phyloP scores from a whole-genome alignment of 2,797 vertebrate species.

The Chelmon rostratus region DNA sequence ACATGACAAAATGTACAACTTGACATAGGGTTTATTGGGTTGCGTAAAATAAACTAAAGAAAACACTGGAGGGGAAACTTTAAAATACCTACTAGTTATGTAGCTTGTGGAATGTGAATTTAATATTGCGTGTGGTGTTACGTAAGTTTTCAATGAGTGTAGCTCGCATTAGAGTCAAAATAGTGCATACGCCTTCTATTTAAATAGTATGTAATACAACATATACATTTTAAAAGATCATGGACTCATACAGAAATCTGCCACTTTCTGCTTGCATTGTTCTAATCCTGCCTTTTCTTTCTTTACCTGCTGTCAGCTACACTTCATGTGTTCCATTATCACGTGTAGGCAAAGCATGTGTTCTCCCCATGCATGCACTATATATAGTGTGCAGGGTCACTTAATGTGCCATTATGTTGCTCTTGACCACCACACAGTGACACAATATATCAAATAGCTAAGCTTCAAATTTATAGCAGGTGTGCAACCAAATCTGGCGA shows the following conservation, averaged over 20 bases:
- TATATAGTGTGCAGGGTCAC: background rate
- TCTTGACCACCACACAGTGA: background rate
- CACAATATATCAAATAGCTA: background rate
- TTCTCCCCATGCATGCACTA: background rate
- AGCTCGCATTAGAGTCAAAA: background rate
- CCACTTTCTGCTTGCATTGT: background rate
- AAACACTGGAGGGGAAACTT: slow-evolving; percentile 36
- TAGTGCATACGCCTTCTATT: background rate
- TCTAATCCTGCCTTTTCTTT: background rate
- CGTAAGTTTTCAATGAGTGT: background rate
- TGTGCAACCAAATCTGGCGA: background rate
- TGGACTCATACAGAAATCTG: background rate
- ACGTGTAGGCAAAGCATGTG: background rate
- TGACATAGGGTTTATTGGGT: slow-evolving; percentile 57
- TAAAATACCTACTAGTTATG: slow-evolving; percentile 17
- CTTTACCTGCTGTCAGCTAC: slow-evolving; percentile 10
- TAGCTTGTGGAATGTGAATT: slow-evolving; percentile 22
- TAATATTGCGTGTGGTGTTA: background rate
- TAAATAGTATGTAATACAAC: background rate
- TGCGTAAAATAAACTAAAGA: slow-evolving; percentile 25
- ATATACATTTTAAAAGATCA: background rate
- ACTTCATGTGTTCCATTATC: slow-evolving; percentile 6
- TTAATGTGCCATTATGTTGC: slow-evolving; percentile 15
- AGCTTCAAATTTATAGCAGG: background rate
- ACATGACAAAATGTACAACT: slow-evolving; percentile 70